Conservation (phyloP, 1,140 invertebrate genomes). For the Leptinotarsa lineolata region DNA sequence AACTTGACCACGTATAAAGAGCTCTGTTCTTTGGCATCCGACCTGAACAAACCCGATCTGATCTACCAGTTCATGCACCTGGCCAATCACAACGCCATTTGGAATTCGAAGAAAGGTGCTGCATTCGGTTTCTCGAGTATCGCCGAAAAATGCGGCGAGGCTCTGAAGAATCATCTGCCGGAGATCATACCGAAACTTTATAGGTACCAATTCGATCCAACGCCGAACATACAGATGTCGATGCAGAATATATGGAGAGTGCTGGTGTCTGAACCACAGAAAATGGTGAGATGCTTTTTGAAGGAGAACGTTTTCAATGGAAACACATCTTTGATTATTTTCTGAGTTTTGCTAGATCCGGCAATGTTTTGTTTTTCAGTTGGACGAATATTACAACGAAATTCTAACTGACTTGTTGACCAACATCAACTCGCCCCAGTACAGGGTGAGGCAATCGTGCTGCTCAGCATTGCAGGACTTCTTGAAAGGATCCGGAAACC, state of each 20-base stretch:
- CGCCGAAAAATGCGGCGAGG: conserved; percentile 77
- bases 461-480: conserved; percentile 86
- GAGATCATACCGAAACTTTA: conserved; percentile 89
- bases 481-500: conserved; percentile 60
- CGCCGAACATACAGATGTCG: conserved; percentile 85
- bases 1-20: conserved; percentile 92
- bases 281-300: conserved; percentile 65
- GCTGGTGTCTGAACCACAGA: conserved; percentile 82
- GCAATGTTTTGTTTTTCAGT: conserved; percentile 57
- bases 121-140: conserved; percentile 90
- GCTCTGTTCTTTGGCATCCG: conserved; percentile 88
- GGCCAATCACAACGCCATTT: conserved; percentile 90
- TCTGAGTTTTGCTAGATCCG: too few species aligned
- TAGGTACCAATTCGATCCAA: conserved; percentile 89
- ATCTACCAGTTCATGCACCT: conserved; percentile 95
- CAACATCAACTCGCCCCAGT: conserved; percentile 83
- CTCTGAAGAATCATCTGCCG: conserved; percentile 79
- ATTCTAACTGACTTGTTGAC: conserved; percentile 80
- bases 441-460: conserved; percentile 88
- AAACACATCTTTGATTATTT: too few species aligned
- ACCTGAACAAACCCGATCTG: conserved; percentile 91
- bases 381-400: conserved; percentile 86
- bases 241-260: conserved; percentile 92
- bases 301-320: background rate
- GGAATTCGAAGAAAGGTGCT: conserved; percentile 91